Conservation (phyloP, 2,113 vertebrate genomes). For the Mirounga angustirostris region DNA sequence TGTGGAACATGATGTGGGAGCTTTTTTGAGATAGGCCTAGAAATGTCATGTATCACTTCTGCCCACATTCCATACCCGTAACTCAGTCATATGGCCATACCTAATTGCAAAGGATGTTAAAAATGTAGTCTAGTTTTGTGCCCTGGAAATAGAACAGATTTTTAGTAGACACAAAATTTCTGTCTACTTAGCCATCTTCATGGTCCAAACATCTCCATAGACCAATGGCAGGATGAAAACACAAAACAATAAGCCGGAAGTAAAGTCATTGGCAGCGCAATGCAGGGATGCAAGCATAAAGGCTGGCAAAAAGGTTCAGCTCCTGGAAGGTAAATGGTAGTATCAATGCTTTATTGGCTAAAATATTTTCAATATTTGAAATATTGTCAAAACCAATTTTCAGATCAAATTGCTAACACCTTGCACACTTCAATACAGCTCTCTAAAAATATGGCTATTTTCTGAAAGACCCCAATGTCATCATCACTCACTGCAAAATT, state of each 20-base stretch:
- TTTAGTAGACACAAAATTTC: conserved; percentile 18
- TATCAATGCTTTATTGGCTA: not conserved
- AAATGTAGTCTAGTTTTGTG: not conserved
- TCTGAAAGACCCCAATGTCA: not conserved
- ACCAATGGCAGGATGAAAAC: not conserved
- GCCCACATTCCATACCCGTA: not conserved
- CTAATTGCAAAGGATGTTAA: not conserved
- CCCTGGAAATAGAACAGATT: not conserved
- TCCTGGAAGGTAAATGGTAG: not conserved
- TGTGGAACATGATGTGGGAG: accelerated
- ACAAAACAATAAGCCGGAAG: not conserved
- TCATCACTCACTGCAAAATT: not conserved
- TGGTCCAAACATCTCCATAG: not conserved
- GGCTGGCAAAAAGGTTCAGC: not conserved
- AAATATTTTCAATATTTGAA: not conserved
- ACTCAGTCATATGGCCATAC: not conserved
- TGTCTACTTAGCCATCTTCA: not conserved
- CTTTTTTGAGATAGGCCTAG: not conserved
- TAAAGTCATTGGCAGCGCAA: not conserved
- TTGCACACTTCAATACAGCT: not conserved
- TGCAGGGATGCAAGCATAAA: not conserved
- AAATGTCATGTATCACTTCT: not conserved
- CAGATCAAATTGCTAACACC: not conserved
- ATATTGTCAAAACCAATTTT: not conserved
- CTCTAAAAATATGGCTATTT: not conserved